Conservation (phyloP, 1,140 invertebrate species). For the Bombus pyrosoma region DNA sequence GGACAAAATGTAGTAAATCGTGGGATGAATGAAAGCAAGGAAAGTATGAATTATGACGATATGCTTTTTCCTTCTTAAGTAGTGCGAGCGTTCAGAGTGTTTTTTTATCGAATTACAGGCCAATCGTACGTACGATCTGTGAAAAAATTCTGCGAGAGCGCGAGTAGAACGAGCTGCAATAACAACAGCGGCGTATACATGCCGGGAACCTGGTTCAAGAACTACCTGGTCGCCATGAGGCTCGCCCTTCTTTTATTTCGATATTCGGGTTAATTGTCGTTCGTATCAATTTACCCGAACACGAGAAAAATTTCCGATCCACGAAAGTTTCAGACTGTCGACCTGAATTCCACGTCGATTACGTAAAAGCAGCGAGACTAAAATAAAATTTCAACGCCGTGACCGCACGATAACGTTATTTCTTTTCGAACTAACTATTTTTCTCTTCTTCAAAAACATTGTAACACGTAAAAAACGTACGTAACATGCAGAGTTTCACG, state of each 20-base stretch:
- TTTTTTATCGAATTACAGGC: not conserved
- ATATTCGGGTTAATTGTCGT: conserved; percentile 60
- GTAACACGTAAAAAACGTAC: not conserved
- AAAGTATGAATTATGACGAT: not conserved
- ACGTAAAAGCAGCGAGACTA: conserved; percentile 32
- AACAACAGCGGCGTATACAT: conserved; percentile 40
- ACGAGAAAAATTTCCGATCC: conserved; percentile 55
- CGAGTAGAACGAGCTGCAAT: conserved; percentile 13
- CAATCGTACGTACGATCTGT: conserved; percentile 28
- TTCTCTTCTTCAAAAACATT: not conserved
- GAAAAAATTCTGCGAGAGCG: conserved; percentile 3
- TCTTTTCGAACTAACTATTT: not conserved
- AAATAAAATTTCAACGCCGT: conserved; percentile 28
- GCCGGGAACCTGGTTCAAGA: conserved; percentile 16
- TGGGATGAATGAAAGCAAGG: not conserved
- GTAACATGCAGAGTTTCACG: not conserved
- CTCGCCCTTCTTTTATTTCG: conserved; percentile 56
- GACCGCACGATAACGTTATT: conserved; percentile 18
- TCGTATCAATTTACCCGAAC: conserved; percentile 56
- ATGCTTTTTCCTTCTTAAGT: not conserved
- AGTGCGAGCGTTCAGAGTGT: not conserved
- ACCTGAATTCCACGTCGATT: conserved; percentile 53
- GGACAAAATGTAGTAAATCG: not conserved
- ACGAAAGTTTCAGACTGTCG: conserved; percentile 26
- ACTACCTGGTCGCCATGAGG: conserved; percentile 26